Evolutionary conservation across 2,888 invertebrate genomes (phyloP), one percentile per base, ranked within the genome.

Genomic region (Agrotis ipsilon): DNA sequence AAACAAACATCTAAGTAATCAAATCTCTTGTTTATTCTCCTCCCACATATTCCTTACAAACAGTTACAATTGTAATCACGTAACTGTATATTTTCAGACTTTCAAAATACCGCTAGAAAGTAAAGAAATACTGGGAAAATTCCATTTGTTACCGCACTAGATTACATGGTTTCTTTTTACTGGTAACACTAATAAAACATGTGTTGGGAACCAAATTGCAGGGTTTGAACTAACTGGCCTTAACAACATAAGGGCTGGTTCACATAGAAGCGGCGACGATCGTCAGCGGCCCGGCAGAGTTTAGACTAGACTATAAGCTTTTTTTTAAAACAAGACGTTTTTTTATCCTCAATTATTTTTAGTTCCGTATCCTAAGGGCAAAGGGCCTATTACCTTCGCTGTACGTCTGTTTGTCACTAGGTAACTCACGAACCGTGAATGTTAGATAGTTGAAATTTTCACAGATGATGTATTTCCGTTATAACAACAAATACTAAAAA

Each of bases 51-150:
- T 48, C 49, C 14, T 43, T 39, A 16, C 32, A 48, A 68, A 61
- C 60, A 54, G n/a, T 6, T 9, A 51, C 39, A 43, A 51, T 57
- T 5, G 21, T 61, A 51, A 75, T 51, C 13, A 61, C 24, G 18
- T 24, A 32, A 16, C 13, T n/a, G 49, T 57, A 45, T 75, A 69
- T 69, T 69, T 62, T n/a, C 52, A 63, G 52, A 39, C 69, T 32
- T 59, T 49, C 32, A 60, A 63, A 75, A 76, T 69, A 21, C 61
- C 69, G 7, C 27, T 45, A 54, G 46, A 76, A 49, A 54, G 54
- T 16, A 45, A 39, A 75, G 70, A 54, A 75, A 75, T 19, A 14
- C 6, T 24, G 19, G 58, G 45, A 76, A 75, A 54, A 48, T 6
- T 75, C 49, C 49, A 39, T 1, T 48, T 14, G 54, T 73, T 76